Base-by-base conservation (phyloP, 2,113 vertebrate genomes). In the Nesoenas mayeri region DNA sequence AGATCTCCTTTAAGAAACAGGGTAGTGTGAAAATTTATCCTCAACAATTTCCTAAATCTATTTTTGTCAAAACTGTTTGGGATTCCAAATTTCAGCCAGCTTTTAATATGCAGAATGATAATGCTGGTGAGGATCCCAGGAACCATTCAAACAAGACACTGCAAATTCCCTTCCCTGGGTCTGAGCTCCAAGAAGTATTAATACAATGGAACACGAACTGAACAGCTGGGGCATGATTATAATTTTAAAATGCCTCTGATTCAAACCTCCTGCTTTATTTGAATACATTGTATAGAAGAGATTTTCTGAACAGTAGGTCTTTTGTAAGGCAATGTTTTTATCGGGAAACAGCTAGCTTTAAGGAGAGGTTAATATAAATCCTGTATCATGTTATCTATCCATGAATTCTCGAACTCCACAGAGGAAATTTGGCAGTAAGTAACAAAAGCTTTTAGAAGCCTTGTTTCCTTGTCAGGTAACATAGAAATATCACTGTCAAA, bases 281-380 rank as follows among this genome's bases (percentile, higher is more conserved):
- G 54, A 79, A 88, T 69, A 54, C 38, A 38, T 62, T 42, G 26
- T 83, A 82, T 25, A 4, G 15, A 19, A 17, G 62, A 95, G 22
- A 5, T 78, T 81, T 91, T 77, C 57, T 82, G 78, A 95, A 75
- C 15, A 47, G 84, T 36, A 54, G 54, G 22, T 72, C 21, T 85
- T 71, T 79, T 94, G 31, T 62, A 93, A 93, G n/a, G 54, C 36
- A 71, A 54, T 34, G 28, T 40, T 92, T 94, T 88, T 90, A 47
- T 82, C 17, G 38, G 71, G 54, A 78, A 85, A 87, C 26, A 81
- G 40, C 28, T 72, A 85, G 16, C 5, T 92, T 81, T 58, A 89
- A 75, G 69, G 44, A 86, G n/a, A 85, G 29, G 31, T 78, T 82
- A 86, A 50, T 79, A 79, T 50, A 62, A 91, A 77, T 85, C 42